Evolutionary conservation across 2,888 invertebrate genomes (phyloP), one percentile per base, ranked within the genome.

Genomic region (Neoscelio sp.): DNA sequence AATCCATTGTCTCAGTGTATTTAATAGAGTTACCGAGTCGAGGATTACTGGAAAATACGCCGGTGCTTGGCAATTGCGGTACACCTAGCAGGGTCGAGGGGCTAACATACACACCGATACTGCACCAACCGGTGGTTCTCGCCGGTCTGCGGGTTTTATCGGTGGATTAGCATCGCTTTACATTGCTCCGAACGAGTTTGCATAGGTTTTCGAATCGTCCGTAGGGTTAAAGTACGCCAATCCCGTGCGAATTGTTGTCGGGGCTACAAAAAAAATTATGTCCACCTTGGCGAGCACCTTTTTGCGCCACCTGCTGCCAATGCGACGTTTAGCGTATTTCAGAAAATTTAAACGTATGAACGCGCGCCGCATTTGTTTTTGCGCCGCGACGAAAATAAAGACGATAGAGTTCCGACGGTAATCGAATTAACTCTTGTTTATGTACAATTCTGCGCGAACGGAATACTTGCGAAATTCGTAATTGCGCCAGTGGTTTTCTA

Each of bases 121-220:
- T 44, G 50, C 65, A 46, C 64, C 67, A 74, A 67, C 68, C 81
- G 81, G 82, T 80, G 76, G 78, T 80, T 82, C 82, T 83, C 83
- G 84, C 84, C 83, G 85, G 84, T 85, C 84, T 85, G 83, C 79
- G 86, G 87, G 87, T 87, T 70, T 76, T 76, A 88, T 88, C 87
- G 86, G 84, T 85, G 87, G 88, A 89, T 89, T 89, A 89, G 87
- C 89, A 89, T 89, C 86, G 87, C 86, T 89, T 89, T 89, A 88
- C 89, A 88, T 88, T 88, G 88, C 87, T 85, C 85, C 85, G 83
- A 86, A 85, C 85, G 84, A 84, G 86, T 87, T 88, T 87, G 86
- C 87, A 85, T 84, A 87, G 84, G 85, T 85, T 86, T 84, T 70
- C 83, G 74, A 79, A 79, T 79, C 70, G 70, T 73, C 75, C 56